Evolutionary conservation across 2,113 vertebrate genomes (phyloP).

Genomic region (Sinocyclocheilus maitianheensis): DNA sequence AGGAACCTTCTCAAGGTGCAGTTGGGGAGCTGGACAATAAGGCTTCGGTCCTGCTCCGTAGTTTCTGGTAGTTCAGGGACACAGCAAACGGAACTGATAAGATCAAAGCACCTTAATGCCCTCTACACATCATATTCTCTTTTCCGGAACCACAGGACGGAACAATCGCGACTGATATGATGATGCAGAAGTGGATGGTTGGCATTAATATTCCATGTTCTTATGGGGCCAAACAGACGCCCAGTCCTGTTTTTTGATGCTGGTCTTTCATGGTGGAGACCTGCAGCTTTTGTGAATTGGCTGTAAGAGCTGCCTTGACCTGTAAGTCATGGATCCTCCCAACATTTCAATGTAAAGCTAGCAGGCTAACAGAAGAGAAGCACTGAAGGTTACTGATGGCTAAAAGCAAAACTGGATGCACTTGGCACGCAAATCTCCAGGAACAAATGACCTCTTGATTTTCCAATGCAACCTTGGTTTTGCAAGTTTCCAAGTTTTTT

Average conservation of each 20-base stretch:
- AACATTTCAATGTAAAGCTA: constrained; percentile 1
- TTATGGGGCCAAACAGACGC: constrained; percentile 19
- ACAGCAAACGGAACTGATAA: neutral
- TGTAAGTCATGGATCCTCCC: constrained; percentile 1
- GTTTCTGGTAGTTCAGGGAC: constrained; percentile 30
- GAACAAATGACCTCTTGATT: constrained; percentile 10
- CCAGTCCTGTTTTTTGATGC: neutral
- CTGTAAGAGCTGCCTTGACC: constrained; percentile 47
- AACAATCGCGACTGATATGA: constrained; percentile 43
- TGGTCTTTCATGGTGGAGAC: constrained; percentile 30
- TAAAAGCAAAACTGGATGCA: constrained; percentile 3
- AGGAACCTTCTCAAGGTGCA: constrained; percentile 39
- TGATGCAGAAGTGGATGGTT: constrained; percentile 41
- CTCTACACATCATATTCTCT: constrained; percentile 24
- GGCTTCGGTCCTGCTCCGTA: neutral
- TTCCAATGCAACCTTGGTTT: neutral
- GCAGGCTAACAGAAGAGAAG: constrained; percentile 2
- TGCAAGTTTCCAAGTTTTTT: neutral
- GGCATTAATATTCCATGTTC: constrained; percentile 52
- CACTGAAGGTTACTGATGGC: constrained; percentile 6
- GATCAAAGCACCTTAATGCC: neutral
- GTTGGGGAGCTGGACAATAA: neutral
- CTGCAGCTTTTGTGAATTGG: constrained; percentile 15
- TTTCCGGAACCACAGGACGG: constrained; percentile 36
- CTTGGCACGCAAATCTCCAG: neutral